Percentiles rank a stretch among this genome's conserved stretches.
These are phyloP conservation scores for Vanessa cardui DNA, from an alignment of 2,888 invertebrate species.

Conservation along the genomic window DNA sequence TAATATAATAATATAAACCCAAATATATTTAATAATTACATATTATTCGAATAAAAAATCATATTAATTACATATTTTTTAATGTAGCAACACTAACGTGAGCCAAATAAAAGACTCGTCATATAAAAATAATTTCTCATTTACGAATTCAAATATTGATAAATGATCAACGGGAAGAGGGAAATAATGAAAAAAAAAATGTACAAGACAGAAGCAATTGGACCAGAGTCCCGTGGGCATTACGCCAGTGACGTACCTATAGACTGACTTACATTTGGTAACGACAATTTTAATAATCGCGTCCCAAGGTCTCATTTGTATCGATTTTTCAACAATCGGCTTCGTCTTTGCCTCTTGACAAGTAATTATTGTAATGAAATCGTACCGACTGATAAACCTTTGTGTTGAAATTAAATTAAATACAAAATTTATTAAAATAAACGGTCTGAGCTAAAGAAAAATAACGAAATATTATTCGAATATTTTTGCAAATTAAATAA, in stretches of 20 bases:
- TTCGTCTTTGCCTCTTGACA: conserved; percentile 34
- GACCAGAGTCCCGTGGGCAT: conserved; percentile 69
- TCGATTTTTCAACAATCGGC: conserved; percentile 36
- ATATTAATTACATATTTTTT: no score
- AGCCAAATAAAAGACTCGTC: no score
- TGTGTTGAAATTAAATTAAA: background rate
- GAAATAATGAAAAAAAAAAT: conserved; percentile 56
- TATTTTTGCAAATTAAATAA: no score
- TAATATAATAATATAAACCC: no score
- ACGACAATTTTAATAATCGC: conserved; percentile 77
- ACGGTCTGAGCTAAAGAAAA: no score
- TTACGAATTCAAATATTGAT: conserved; percentile 19
- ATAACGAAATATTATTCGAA: no score
- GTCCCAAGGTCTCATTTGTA: conserved; percentile 51
- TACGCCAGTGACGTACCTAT: conserved; percentile 51
- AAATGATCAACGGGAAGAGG: conserved; percentile 39
- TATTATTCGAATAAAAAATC: no score
- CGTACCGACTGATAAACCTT: background rate
- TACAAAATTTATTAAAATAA: no score
- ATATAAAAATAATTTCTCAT: conserved; percentile 16
- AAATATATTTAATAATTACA: no score
- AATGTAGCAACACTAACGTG: no score
- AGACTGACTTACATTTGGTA: conserved; percentile 52
- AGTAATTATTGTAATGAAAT: conserved; percentile 32
- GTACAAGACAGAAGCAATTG: conserved; percentile 64